Evolutionary conservation across 2,888 invertebrate species (phyloP), one percentile per base, ranked within the genome.

Genomic region (Oligia strigilis): DNA sequence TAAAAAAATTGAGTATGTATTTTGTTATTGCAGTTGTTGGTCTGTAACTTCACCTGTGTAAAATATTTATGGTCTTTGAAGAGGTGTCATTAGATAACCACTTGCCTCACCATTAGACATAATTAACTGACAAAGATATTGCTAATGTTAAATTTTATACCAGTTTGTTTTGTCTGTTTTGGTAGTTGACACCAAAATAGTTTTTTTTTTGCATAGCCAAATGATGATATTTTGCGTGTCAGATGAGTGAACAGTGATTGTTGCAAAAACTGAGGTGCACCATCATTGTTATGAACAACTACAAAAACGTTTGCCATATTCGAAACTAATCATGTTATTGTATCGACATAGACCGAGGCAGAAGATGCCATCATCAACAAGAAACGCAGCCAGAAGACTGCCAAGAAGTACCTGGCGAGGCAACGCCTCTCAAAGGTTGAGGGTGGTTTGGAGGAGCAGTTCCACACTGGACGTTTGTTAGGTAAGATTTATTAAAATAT

Each of bases 361-460:
- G 99, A 99, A 94, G 99, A 99, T 95, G 99, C 99, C 90, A 98
- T 98, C 89, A 97, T 99, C 87, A 99, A 98, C 97, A 99, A 99
- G 97, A 99, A 99, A 95, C 98, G 99, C 88, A 99, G 99, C 91
- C 99, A 99, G 96, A 99, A 99, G 95, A 98, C 98, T 2, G 98
- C 98, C 91, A 98, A 99, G 97, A 99, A 99, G 97, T 99, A 99
- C 96, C 98, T 99, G 94, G 97, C 98, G 75, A 98, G 99, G 90
- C 99, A 99, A 96, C 98, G 99, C 95, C 98, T 98, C 77, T 98
- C 99, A 82, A 99, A 99, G 97, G 99, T 99, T 87, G 99, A 99
- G 94, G 98, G 98, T 87, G 98, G 98, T 73, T 96, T 99, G 82
- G 99, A 99, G 95, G 99, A 99, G 95, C 99, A 99, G 96, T 99